These are phyloP conservation scores for Palythoa heliodiscus DNA, from an alignment of 92 coral and sea anemone genomes.

Conservation along the genomic window DNA sequence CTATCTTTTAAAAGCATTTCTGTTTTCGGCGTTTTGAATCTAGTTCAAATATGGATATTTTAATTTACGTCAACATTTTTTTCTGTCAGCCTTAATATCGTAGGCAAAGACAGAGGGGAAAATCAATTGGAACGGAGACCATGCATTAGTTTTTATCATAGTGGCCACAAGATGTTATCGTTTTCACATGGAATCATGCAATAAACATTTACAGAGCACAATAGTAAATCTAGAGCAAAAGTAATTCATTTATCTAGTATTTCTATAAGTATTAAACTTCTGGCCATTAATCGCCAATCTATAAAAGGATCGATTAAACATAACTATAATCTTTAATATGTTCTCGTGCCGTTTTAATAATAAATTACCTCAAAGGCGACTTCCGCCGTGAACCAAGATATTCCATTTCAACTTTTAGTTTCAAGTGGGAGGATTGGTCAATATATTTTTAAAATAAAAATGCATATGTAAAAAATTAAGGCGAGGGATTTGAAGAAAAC, in stretches of 20 bases:
- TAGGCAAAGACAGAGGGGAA: background rate
- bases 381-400: background rate
- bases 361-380: conserved; percentile 23
- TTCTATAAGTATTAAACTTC: conserved; percentile 19
- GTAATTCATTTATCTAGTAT: conserved; percentile 24
- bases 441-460: background rate
- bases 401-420: conserved; percentile 7
- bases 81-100: background rate
- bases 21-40: background rate
- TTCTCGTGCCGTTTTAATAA: conserved; percentile 21
- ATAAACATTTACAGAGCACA: conserved; percentile 26
- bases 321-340: conserved; percentile 29
- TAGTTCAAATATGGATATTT: background rate
- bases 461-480: background rate
- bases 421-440: background rate
- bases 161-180: conserved; percentile 31
- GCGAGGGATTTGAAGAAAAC: background rate
- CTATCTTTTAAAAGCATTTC: background rate
- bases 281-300: conserved; percentile 37
- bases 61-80: background rate
- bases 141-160: background rate
- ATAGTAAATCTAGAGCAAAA: background rate
- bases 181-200: background rate
- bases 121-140: background rate
- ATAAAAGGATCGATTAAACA: conserved; percentile 24